Base-by-base conservation (phyloP, 1,140 invertebrate genomes). In the Drosophila nebulosa region DNA sequence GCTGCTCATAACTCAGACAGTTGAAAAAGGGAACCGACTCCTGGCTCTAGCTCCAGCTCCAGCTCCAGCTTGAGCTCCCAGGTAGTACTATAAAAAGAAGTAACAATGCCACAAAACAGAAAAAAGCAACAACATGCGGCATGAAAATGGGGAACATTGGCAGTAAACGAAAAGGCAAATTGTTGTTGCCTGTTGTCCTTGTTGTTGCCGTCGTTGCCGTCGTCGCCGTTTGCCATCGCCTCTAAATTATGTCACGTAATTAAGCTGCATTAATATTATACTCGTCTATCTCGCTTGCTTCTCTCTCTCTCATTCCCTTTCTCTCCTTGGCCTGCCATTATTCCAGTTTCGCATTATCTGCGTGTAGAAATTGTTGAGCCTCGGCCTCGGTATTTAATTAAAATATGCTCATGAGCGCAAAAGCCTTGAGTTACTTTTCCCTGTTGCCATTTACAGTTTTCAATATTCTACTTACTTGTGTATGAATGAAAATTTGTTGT, bases 231-330 rank as follows among this genome's bases (percentile, higher is more conserved):
- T 80, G 64, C 64, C 69, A 76, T 80, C 68, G 69, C 72, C 78
- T 75, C 72, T 75, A 78, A 78, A 78, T 78, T 78, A 78, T 78
- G 75, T 75, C 75, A 78, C 75, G 75, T 80, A 80, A 80, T 80
- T 80, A 76, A 80, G 78, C 64, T 80, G 78, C 78, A 80, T 72
- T 76, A 75, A 78, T 78, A 74, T 66, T 62, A 61, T 69, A 64
- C 46, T 27, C 62, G 22, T 35, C 60, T 30, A 3, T 46, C n/a
- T 16, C 14, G 4, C 42, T 7, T 18, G 62, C 46, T 24, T 27
- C 1, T 21, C 16, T 3, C 39, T 18, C 14, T 18, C 14, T 39
- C n/a, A 1, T 4, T 39, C 14, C 18, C 39, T 42, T 3, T 46
- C 16, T 46, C 39, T 46, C 21, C 27, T 46, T 18, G 16, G n/a